phyloP scores from a whole-genome alignment of 1,140 invertebrate species.

The Monomorium pharaonis region DNA sequence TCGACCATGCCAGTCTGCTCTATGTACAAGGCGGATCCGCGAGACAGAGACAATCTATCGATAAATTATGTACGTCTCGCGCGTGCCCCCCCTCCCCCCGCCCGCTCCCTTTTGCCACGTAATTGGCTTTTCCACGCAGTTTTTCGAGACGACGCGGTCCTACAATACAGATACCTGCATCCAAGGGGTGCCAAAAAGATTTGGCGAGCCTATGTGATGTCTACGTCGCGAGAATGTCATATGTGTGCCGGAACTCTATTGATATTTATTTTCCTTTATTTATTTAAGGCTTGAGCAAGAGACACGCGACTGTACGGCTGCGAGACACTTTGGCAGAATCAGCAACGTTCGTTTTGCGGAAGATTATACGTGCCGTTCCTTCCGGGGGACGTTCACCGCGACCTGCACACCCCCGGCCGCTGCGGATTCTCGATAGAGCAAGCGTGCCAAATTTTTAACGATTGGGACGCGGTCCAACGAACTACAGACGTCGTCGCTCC shows the following conservation, averaged over 20 bases:
- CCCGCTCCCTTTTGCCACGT: not conserved
- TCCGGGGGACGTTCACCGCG: slow-evolving; percentile 24
- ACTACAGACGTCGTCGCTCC: not conserved
- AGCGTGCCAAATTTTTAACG: slow-evolving; percentile 3
- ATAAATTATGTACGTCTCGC: slow-evolving; percentile 61
- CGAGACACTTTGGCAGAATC: not conserved
- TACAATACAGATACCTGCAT: not conserved
- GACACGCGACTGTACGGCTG: not conserved
- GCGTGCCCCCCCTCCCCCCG: too few species aligned
- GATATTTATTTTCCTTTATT: not conserved
- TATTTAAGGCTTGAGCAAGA: not conserved
- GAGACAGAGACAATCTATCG: slow-evolving; percentile 67
- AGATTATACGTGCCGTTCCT: not conserved
- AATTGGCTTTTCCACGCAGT: not conserved
- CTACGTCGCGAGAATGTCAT: not conserved
- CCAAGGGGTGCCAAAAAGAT: not conserved
- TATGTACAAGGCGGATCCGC: slow-evolving; percentile 13
- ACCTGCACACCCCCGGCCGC: not conserved
- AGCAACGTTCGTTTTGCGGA: not conserved
- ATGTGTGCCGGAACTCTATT: not conserved
- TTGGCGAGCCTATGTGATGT: not conserved
- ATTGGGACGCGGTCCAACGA: slow-evolving; percentile 35
- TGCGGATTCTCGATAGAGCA: not conserved
- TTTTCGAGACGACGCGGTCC: not conserved
- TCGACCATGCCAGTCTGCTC: slow-evolving; percentile 52